Evolutionary conservation across 1,140 invertebrate genomes (phyloP).

Genomic region (Drosophila nigromelanica): DNA sequence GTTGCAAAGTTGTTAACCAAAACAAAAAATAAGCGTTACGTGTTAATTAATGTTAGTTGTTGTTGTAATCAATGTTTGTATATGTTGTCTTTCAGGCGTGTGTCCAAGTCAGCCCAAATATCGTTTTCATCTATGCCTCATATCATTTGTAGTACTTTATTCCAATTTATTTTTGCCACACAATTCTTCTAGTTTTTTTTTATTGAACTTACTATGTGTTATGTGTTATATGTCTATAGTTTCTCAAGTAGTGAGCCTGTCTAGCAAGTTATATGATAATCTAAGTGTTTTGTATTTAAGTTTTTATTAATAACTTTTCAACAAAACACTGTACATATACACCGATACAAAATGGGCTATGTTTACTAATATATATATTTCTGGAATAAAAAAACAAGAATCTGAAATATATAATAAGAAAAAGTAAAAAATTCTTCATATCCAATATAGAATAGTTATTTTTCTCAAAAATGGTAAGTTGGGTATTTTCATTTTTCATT

Average conservation of each 20-base stretch:
- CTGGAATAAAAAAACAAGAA: not conserved
- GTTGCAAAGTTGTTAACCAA: slow-evolving; percentile 42
- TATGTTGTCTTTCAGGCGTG: slow-evolving; percentile 67
- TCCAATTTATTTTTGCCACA: slow-evolving; percentile 1
- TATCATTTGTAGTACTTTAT: slow-evolving; percentile 63
- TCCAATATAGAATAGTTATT: too few relatives aligned
- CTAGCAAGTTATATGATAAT: slow-evolving; percentile 1
- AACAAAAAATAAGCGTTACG: slow-evolving; percentile 30
- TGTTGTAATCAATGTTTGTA: slow-evolving; percentile 77
- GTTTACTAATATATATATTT: not conserved
- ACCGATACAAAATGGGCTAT: not conserved
- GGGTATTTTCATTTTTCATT: too few relatives aligned
- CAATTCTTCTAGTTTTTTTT: slow-evolving; percentile 12
- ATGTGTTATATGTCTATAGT: slow-evolving; percentile 11
- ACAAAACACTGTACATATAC: slow-evolving; percentile 13
- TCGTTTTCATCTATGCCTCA: slow-evolving; percentile 50
- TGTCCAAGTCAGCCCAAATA: slow-evolving; percentile 43
- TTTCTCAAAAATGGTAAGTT: too few relatives aligned
- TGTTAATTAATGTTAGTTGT: slow-evolving; percentile 75
- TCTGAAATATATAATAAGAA: not conserved
- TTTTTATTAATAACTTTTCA: slow-evolving; percentile 17
- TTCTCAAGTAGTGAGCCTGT: slow-evolving; percentile 15
- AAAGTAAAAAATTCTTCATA: too few relatives aligned
- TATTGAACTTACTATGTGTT: slow-evolving; percentile 7
- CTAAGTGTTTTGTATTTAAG: not conserved